Conservation (phyloP, 2,113 vertebrate genomes). For the Osmerus mordax region DNA sequence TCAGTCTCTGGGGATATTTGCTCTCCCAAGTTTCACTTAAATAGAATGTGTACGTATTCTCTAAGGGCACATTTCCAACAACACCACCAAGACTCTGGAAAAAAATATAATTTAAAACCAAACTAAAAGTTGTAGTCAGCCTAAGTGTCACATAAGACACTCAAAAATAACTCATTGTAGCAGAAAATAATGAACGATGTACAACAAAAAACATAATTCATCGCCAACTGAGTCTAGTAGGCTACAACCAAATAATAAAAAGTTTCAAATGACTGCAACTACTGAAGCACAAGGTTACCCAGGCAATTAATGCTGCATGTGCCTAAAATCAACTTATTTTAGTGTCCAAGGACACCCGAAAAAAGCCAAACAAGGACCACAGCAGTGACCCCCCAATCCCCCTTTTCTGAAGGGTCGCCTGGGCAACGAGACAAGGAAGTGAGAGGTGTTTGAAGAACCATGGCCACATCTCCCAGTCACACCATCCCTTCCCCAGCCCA, state of each 20-base stretch:
- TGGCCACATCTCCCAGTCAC: slow-evolving; percentile 37
- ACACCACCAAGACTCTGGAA: neutral
- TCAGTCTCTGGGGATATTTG: slow-evolving; percentile 53
- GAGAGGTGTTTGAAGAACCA: slow-evolving; percentile 7
- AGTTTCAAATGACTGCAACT: slow-evolving; percentile 4
- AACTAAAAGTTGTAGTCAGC: neutral
- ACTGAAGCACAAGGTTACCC: slow-evolving; percentile 36
- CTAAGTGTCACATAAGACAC: neutral
- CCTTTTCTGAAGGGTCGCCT: slow-evolving; percentile 9
- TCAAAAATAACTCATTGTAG: neutral
- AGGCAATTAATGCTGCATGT: slow-evolving; percentile 32
- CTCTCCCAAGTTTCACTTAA: slow-evolving; percentile 63
- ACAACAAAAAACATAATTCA: neutral
- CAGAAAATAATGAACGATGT: neutral
- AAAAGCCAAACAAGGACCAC: neutral
- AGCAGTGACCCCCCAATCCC: slow-evolving; percentile 20
- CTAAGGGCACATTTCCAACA: neutral
- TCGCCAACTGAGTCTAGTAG: neutral
- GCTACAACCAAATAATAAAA: neutral
- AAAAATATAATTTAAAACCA: neutral
- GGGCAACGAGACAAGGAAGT: slow-evolving; percentile 7
- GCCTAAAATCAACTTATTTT: slow-evolving; percentile 6
- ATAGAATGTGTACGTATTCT: slow-evolving; percentile 54
- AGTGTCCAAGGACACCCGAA: slow-evolving; percentile 18
- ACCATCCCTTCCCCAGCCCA: slow-evolving; percentile 66